These are phyloP conservation scores for Yponomeuta malinellus DNA, from an alignment of 2,888 invertebrate genomes.

Conservation along the genomic window DNA sequence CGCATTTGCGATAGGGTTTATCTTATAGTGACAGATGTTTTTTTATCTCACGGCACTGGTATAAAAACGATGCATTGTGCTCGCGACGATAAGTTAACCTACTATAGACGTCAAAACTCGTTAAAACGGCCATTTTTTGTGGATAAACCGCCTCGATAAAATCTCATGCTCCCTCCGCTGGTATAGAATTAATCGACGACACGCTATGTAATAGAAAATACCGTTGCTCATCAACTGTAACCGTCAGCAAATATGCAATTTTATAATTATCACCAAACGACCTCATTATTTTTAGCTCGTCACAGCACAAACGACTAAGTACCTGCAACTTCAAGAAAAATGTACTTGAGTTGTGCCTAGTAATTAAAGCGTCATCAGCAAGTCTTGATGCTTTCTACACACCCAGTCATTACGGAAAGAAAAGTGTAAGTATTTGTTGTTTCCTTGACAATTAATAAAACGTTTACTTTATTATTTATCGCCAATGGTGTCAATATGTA, in stretches of 20 bases:
- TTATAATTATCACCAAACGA: not conserved
- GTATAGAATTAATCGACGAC: no score
- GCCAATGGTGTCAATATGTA: no score
- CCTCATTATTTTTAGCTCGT: not conserved
- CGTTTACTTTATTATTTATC: not conserved
- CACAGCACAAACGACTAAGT: not conserved
- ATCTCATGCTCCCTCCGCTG: no score
- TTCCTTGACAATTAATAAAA: not conserved
- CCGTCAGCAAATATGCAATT: not conserved
- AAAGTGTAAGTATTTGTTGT: not conserved
- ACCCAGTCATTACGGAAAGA: not conserved
- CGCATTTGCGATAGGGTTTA: no score
- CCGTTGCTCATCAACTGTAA: not conserved
- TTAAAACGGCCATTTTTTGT: no score
- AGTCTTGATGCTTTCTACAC: not conserved
- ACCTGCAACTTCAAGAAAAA: not conserved
- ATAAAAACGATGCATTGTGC: no score
- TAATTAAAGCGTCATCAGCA: conserved; percentile 9
- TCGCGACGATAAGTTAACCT: no score
- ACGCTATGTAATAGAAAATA: not conserved
- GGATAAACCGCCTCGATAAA: no score
- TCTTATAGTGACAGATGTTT: no score
- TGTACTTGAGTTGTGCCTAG: conserved; percentile 1
- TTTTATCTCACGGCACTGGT: no score
- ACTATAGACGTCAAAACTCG: no score